Evolutionary conservation across 2,113 vertebrate species (phyloP).

Genomic region (Oncorhynchus clarkii): DNA sequence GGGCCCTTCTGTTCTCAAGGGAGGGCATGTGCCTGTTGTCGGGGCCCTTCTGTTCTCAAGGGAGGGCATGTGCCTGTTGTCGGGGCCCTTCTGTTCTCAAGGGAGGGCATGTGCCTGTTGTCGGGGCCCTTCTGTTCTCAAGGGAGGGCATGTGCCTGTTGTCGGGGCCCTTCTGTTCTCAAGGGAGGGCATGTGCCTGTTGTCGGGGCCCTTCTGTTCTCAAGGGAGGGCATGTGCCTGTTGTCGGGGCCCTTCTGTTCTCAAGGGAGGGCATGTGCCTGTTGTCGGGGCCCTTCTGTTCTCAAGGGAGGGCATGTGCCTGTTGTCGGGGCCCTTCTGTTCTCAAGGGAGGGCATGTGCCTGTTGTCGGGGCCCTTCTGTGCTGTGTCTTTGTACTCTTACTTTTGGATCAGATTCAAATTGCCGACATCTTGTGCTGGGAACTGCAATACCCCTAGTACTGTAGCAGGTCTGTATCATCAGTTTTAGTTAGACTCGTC

Average conservation of each 20-base stretch:
- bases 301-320: not conserved
- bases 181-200: not conserved
- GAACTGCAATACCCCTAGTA: not conserved
- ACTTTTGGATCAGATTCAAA: too few relatives aligned
- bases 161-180: not conserved
- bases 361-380: not conserved
- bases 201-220: not conserved
- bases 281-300: not conserved
- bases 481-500: conserved; percentile 7
- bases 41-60: not conserved
- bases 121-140: not conserved
- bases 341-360: not conserved
- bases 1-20: not conserved
- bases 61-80: not conserved
- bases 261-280: not conserved
- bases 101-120: not conserved
- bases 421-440: not conserved
- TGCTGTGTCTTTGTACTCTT: not conserved
- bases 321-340: not conserved
- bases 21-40: not conserved
- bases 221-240: not conserved
- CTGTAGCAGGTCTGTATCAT: conserved; percentile 1
- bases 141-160: not conserved
- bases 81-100: not conserved
- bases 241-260: not conserved